phyloP scores from a whole-genome alignment of 2,888 invertebrate genomes.

The Lagria hirta region DNA sequence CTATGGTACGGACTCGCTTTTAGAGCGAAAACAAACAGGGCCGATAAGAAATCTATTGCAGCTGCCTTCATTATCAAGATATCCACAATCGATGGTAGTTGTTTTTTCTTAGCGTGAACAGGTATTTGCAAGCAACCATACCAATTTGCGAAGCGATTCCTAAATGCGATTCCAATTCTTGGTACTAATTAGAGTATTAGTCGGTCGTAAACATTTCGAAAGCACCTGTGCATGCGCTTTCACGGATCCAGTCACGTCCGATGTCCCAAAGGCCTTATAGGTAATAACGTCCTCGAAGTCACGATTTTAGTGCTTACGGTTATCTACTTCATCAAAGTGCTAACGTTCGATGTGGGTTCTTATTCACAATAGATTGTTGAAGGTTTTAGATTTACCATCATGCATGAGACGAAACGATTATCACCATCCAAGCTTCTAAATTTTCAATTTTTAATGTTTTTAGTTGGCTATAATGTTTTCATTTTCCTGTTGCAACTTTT shows the following conservation, averaged over 20 bases:
- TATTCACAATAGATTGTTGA: conserved; percentile 14
- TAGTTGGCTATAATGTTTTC: too few species aligned
- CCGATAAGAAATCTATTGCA: conserved; percentile 26
- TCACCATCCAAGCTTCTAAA: too few species aligned
- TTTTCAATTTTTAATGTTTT: too few species aligned
- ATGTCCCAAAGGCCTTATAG: conserved; percentile 10
- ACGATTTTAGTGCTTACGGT: conserved; percentile 13
- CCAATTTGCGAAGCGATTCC: conserved; percentile 21
- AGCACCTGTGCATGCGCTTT: conserved; percentile 20
- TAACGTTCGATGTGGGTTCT: too few species aligned
- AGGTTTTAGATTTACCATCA: too few species aligned
- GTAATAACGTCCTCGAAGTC: conserved; percentile 13
- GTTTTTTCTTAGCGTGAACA: too few species aligned
- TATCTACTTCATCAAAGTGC: conserved; percentile 14
- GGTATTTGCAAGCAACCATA: too few species aligned
- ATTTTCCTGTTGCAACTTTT: too few species aligned
- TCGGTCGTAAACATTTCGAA: conserved; percentile 22
- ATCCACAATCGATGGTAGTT: too few species aligned
- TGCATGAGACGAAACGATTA: too few species aligned
- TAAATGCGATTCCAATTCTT: conserved; percentile 26
- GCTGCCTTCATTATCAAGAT: conserved; percentile 25
- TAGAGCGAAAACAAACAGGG: conserved; percentile 23
- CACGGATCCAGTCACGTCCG: conserved; percentile 18
- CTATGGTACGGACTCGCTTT: conserved; percentile 13
- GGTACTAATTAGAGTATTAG: conserved; percentile 38